Evolutionary conservation across 2,113 vertebrate species (phyloP).

Genomic region (Stomatorhinus ivindoensis): DNA sequence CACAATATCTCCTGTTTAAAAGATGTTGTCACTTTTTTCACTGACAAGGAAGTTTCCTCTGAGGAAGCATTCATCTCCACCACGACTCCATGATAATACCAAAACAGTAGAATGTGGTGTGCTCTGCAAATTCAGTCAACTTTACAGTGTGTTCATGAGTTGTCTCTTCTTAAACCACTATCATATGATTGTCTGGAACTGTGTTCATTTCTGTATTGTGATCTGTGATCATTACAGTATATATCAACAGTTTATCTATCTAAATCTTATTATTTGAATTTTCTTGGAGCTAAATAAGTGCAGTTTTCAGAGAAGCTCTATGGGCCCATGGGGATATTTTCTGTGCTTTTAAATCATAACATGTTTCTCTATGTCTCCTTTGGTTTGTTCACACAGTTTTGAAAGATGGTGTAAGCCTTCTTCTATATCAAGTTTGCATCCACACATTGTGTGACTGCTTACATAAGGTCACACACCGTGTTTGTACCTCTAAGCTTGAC

Average conservation of each 20-base stretch:
- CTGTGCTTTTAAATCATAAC: background rate
- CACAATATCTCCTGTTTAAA: background rate
- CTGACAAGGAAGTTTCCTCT: background rate
- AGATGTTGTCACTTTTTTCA: background rate
- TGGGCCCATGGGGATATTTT: background rate
- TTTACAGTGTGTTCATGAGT: background rate
- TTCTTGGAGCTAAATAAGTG: background rate
- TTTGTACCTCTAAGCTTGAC: conserved; percentile 10
- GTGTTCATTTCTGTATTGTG: too few relatives aligned
- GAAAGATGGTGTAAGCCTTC: background rate
- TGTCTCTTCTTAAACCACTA: background rate
- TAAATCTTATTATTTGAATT: too few relatives aligned
- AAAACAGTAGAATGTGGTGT: background rate
- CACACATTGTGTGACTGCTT: conserved; percentile 1
- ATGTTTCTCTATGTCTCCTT: background rate
- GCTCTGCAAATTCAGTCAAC: background rate
- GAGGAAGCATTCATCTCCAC: background rate
- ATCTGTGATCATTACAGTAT: too few relatives aligned
- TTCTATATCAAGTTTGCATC: background rate
- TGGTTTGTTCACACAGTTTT: background rate
- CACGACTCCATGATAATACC: background rate
- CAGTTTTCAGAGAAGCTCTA: background rate
- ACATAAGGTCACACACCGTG: conserved; percentile 10
- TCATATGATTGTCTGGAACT: background rate
- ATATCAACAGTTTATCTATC: too few relatives aligned